phyloP scores from a whole-genome alignment of 1,140 invertebrate genomes.

The Zaprionus ornatus region DNA sequence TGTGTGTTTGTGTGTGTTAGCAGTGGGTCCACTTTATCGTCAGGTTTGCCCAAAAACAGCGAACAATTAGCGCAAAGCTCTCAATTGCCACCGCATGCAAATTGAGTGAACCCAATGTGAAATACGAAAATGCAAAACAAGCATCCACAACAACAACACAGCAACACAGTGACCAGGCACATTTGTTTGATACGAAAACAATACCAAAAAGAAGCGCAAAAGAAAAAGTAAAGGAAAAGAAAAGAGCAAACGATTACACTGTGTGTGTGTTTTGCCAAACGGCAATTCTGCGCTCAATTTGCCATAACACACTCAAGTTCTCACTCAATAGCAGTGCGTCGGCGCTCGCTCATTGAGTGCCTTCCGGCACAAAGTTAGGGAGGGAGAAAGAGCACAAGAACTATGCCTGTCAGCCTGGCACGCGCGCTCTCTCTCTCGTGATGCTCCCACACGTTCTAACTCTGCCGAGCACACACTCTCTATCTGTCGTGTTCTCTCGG shows the following conservation, averaged over 20 bases:
- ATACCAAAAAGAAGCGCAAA: constrained; percentile 56
- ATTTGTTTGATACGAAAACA: constrained; percentile 71
- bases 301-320: constrained; percentile 11
- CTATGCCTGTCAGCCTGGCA: not conserved
- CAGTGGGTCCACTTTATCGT: constrained; percentile 19
- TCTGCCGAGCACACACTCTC: not conserved
- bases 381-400: not conserved
- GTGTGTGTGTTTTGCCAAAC: constrained; percentile 18
- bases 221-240: constrained; percentile 36
- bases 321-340: constrained; percentile 36
- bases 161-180: constrained; percentile 17
- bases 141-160: constrained; percentile 12
- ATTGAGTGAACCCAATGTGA: constrained; percentile 38
- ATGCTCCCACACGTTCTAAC: not conserved
- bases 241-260: constrained; percentile 20
- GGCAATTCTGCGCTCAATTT: constrained; percentile 24
- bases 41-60: constrained; percentile 46
- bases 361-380: not conserved
- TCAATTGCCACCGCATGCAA: constrained; percentile 51
- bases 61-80: constrained; percentile 56
- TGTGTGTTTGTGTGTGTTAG: not conserved
- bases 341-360: constrained; percentile 28
- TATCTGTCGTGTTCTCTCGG: not conserved
- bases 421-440: not conserved
- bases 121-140: constrained; percentile 24